phyloP scores from a whole-genome alignment of 2,113 vertebrate genomes.

The Oxyura jamaicensis region DNA sequence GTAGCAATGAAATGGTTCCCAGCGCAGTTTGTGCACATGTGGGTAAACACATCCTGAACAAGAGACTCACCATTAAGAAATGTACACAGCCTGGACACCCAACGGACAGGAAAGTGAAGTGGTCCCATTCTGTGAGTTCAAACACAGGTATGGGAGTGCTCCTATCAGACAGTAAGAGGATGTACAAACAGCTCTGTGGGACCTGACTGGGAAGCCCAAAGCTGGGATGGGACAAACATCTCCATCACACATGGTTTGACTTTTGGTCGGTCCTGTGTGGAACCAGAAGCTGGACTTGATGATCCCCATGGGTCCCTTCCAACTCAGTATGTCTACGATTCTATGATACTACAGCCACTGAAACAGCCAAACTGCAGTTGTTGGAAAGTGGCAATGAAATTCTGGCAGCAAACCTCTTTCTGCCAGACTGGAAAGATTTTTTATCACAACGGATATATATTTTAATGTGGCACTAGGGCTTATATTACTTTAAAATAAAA shows the following conservation, averaged over 20 bases:
- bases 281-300: too few relatives aligned
- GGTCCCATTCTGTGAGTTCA: background rate
- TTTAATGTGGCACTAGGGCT: background rate
- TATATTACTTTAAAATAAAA: background rate
- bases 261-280: too few relatives aligned
- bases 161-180: background rate
- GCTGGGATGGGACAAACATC: background rate
- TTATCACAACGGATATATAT: background rate
- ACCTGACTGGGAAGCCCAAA: background rate
- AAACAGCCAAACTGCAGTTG: background rate
- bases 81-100: background rate
- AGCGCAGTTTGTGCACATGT: accelerated
- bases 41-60: background rate
- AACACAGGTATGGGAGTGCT: background rate
- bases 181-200: background rate
- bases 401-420: background rate
- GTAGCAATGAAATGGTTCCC: background rate
- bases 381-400: background rate
- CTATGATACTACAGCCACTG: background rate
- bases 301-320: too few relatives aligned
- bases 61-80: background rate
- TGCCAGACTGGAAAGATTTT: background rate
- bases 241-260: background rate
- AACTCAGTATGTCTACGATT: too few relatives aligned
- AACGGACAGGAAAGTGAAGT: background rate